Base-by-base conservation (phyloP, 1,140 invertebrate species). In the Pachypsylla venusta region DNA sequence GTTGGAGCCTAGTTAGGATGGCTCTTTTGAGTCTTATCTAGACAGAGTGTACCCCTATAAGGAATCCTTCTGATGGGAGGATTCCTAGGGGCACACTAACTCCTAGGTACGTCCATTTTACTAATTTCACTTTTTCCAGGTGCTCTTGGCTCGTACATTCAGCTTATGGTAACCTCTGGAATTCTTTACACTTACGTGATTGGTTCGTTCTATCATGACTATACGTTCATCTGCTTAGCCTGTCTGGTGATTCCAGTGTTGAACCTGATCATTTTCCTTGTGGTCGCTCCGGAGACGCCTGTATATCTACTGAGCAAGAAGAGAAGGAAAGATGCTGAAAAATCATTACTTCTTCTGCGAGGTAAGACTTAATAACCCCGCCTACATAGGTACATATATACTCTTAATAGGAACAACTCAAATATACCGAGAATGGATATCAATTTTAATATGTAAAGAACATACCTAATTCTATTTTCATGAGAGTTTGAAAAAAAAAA, bases 91-190 rank as follows among this genome's bases (percentile, higher is more conserved):
- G 88, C 2, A 79, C 79, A 1, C 71, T 90, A 1, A n/a, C n/a
- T n/a, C n/a, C n/a, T n/a, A n/a, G n/a, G n/a, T n/a, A n/a, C n/a
- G n/a, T n/a, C n/a, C n/a, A n/a, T n/a, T 48, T 58, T 16, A 27
- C 53, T 48, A 26, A 16, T 20, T 63, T 64, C n/a, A 60, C 42
- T 19, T 39, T 16, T 63, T 64, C 24, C 61, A 68, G 67, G 67
- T 39, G 57, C 62, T 19, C 64, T 69, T 2, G 89, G 89, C 0
- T 83, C 88, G 0, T 82, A 87, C 65, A 89, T 91, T 67, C 89
- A 93, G 67, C 73, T 93, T 1, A 83, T 87, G 63, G 77, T 93
- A 1, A 86, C 85, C 1, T 66, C 85, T 12, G 91, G 90, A 5
- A 92, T 93, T 55, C 71, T 92, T 0, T 74, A 83, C 35, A 81